Base-by-base conservation (phyloP, 92 coral and sea anemone genomes). In the Nematostella vectensis region DNA sequence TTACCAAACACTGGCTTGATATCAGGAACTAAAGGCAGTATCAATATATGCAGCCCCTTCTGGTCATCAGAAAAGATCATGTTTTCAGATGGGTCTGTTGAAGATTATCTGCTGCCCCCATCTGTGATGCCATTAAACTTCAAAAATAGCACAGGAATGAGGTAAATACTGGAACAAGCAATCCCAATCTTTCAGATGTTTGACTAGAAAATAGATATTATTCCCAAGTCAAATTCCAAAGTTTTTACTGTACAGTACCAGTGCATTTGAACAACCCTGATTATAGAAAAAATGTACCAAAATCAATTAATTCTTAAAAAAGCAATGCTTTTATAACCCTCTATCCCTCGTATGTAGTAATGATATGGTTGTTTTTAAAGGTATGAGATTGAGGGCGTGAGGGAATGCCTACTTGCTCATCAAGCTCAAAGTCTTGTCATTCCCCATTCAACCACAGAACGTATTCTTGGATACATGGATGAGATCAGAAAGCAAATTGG, bases 401-500 rank as follows among this genome's bases (percentile, higher is more conserved):
- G 98, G 25, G 64, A 78, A 25, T 63, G 65, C 36, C 55, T 91
- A 20, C 18, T 81, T 48, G 54, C 68, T 21, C 87, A 91, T 12
- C 73, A 77, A 38, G 31, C 54, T 4, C 82, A 91, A 59, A 91
- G 78, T 54, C 58, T 75, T 11, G 50, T 69, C 16, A 80, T 72
- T 79, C 64, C 93, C 8, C 80, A 76, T 58, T 62, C 73, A 37
- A 70, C 76, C 25, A 85, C 87, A 27, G 62, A 52, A 57, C 81
- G 80, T 48, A 65, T 91, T 0, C 70, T 87, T 79, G 65, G 64
- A 27, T 81, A 85, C 87, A 69, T 86, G 85, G 98, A 91, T 47
- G 88, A 91, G 54, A 86, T 81, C 21, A 82, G 95, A 18, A 69
- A 68, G 26, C 98, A 91, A 48, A 55, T 91, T 47, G 98, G 96